Conservation (phyloP, 2,888 invertebrate genomes). For the Laspeyria flexula region DNA sequence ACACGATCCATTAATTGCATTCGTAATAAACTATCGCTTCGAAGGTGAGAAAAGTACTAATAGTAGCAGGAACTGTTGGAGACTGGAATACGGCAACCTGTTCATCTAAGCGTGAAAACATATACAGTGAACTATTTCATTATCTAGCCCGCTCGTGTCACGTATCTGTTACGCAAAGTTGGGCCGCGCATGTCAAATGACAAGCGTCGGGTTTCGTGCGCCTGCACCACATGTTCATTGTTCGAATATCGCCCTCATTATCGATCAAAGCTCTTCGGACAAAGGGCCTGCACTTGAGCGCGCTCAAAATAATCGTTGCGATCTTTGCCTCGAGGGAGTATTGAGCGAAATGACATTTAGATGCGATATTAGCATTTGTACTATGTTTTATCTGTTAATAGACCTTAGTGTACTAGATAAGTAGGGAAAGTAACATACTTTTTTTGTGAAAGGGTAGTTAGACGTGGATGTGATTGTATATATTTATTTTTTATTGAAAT, state of each 20-base stretch:
- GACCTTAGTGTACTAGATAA: too few species aligned
- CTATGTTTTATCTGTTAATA: too few species aligned
- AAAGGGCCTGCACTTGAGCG: constrained; percentile 39
- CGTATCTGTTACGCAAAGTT: constrained; percentile 53
- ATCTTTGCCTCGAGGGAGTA: constrained; percentile 9
- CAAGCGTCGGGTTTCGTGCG: constrained; percentile 43
- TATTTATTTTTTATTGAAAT: background rate
- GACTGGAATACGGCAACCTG: background rate
- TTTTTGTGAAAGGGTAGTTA: too few species aligned
- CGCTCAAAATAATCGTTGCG: constrained; percentile 33
- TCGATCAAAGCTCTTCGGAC: constrained; percentile 44
- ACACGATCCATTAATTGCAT: too few species aligned
- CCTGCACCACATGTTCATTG: constrained; percentile 62
- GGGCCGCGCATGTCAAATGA: constrained; percentile 45
- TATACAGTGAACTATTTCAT: constrained; percentile 16
- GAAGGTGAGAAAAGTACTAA: too few species aligned
- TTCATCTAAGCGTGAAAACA: constrained; percentile 25
- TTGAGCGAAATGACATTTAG: constrained; percentile 1
- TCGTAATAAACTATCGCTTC: too few species aligned
- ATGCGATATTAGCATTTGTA: background rate
- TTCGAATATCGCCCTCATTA: constrained; percentile 60
- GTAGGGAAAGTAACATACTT: too few species aligned
- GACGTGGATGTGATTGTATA: too few species aligned
- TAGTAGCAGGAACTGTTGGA: too few species aligned
- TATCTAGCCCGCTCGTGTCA: constrained; percentile 39